Evolutionary conservation across 2,113 vertebrate species (phyloP).

Genomic region (Lipophrys pholis): DNA sequence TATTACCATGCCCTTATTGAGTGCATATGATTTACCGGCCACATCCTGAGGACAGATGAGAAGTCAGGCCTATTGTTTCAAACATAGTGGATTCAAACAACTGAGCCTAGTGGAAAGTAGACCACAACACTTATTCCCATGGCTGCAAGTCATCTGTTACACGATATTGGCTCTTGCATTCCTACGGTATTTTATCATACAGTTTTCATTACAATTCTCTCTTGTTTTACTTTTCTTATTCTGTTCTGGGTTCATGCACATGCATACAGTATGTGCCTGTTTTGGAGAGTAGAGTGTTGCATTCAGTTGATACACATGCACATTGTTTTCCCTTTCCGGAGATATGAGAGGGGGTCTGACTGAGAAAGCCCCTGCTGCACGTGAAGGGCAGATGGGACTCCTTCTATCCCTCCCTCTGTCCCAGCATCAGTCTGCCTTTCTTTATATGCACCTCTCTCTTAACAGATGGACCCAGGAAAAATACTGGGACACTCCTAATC

Average conservation of each 20-base stretch:
- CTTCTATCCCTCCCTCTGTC: slow-evolving; percentile 18
- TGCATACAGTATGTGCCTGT: neutral
- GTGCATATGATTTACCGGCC: slow-evolving; percentile 43
- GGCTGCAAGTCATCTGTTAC: slow-evolving; percentile 20
- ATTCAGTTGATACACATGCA: neutral
- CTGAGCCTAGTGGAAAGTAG: slow-evolving; percentile 10
- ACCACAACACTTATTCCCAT: slow-evolving; percentile 13
- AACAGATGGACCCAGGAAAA: slow-evolving; percentile 75
- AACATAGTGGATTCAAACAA: slow-evolving; percentile 22
- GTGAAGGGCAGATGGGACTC: slow-evolving; percentile 70
- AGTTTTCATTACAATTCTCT: neutral
- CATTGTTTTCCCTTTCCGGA: slow-evolving; percentile 17
- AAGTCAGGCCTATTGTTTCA: slow-evolving; percentile 43
- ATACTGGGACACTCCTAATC: slow-evolving; percentile 73
- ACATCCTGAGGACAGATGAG: slow-evolving; percentile 50
- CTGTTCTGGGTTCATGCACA: neutral
- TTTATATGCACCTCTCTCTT: slow-evolving; percentile 37
- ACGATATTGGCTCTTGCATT: slow-evolving; percentile 13
- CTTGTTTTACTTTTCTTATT: neutral
- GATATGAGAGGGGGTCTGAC: slow-evolving; percentile 23
- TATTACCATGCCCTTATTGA: slow-evolving; percentile 30
- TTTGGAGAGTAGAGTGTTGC: neutral
- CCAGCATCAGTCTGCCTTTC: slow-evolving; percentile 38
- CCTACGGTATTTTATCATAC: neutral
- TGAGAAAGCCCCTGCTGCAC: slow-evolving; percentile 13